Percentiles rank a stretch among this genome's conserved stretches.
Evolutionary conservation across 2,113 vertebrate species (phyloP).

Genomic region (Tyrannus savana): DNA sequence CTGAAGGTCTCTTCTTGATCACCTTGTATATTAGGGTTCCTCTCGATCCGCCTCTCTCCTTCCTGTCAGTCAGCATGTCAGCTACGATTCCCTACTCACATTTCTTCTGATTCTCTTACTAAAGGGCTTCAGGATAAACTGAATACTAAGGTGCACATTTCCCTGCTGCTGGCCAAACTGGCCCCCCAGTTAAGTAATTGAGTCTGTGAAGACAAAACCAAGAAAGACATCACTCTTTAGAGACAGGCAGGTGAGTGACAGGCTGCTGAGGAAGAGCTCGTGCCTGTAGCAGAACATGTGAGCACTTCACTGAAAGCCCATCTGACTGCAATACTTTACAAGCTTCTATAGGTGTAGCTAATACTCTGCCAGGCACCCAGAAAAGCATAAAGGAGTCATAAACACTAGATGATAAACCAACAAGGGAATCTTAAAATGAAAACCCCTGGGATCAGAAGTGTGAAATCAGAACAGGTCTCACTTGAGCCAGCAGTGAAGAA

Average conservation of each 20-base stretch:
- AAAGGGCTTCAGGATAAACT: background rate
- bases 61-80: background rate
- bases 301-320: background rate
- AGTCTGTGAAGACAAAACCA: background rate
- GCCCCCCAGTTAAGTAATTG: background rate
- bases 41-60: background rate
- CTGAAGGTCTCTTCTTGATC: background rate
- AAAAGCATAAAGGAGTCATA: background rate
- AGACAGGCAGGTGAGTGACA: rapidly evolving
- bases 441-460: background rate
- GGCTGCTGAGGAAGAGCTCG: background rate
- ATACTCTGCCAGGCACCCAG: background rate
- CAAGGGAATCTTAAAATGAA: background rate
- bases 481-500: background rate
- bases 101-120: background rate
- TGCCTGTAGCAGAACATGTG: background rate
- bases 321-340: background rate
- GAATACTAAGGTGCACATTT: background rate
- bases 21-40: background rate
- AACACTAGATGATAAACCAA: background rate
- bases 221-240: background rate
- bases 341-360: background rate
- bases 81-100: background rate
- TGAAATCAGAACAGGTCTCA: background rate
- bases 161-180: background rate